These are phyloP conservation scores for Keiferia lycopersicella DNA, from an alignment of 2,888 invertebrate genomes.

Conservation along the genomic window DNA sequence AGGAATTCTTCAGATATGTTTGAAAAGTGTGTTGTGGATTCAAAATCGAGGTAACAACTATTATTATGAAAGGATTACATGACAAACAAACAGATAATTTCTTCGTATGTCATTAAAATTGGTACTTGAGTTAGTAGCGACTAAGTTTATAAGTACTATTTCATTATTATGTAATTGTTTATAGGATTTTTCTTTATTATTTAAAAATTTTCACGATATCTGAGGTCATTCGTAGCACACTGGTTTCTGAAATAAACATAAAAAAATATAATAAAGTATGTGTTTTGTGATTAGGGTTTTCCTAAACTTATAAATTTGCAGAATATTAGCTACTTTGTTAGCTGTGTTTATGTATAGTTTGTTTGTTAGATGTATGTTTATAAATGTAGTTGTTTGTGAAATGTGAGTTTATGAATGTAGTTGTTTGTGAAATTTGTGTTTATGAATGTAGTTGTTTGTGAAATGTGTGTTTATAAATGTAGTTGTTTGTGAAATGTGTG, in stretches of 20 bases:
- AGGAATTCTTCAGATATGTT: background rate
- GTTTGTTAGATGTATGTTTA: too few species aligned
- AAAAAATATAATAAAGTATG: too few species aligned
- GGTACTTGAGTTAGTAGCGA: slow-evolving; percentile 1
- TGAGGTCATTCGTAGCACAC: background rate
- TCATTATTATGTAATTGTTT: background rate
- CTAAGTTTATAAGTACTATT: background rate
- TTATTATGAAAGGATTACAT: background rate
- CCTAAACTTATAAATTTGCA: too few species aligned
- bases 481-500: background rate
- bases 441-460: too few species aligned
- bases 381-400: too few species aligned
- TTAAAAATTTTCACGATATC: background rate
- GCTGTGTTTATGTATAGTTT: too few species aligned
- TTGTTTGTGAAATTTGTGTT: too few species aligned
- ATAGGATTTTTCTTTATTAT: background rate
- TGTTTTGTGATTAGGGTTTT: background rate
- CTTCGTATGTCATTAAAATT: background rate
- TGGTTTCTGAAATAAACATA: background rate
- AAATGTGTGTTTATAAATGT: too few species aligned
- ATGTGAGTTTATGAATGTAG: too few species aligned
- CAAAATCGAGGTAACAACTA: background rate
- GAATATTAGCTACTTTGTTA: too few species aligned
- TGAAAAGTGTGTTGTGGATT: background rate
- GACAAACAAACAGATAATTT: background rate